Evolutionary conservation across 2,797 vertebrate genomes (phyloP), one percentile per base, ranked within the genome.

Genomic region (Naso thynnoides): DNA sequence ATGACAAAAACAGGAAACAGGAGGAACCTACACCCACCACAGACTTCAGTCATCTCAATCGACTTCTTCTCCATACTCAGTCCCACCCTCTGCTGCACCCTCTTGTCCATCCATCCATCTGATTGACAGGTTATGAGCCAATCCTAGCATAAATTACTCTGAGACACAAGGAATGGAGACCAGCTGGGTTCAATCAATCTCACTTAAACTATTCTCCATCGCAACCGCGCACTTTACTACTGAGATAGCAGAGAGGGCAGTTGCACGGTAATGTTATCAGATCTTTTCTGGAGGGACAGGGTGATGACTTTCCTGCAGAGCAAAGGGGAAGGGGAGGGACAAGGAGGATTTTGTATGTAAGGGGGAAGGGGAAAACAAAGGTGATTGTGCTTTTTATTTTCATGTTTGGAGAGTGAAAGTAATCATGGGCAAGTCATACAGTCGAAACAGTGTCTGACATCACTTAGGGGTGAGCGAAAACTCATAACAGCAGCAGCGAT

Each of bases 81-180:
- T 70, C 79, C 80, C 75, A 65, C 79, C 86, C 82, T 81, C 78
- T 58, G 56, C 72, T 69, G 15, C 67, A 23, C 60, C 5, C 26
- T 56, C 79, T 65, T 76, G 73, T 86, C 84, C 76, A 87, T 90
- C 89, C 88, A 94, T 93, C 87, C 88, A 84, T 90, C 86, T 83
- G 91, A 93, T 91, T 93, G 92, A 91, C 92, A 91, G 86, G 86
- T 93, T 91, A 92, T 92, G 90, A 92, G 87, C 92, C 88, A 91
- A 92, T 92, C 89, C 82, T 79, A 76, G 88, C 90, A 89, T 92
- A 90, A 90, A 91, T 90, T 85, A 90, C 88, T 91, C 84, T 85
- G 84, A 90, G 91, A 90, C 86, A 83, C 85, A 59, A 81, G 91
- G 87, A 93, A 87, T 91, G 87, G 57, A 73, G 88, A 91, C 81